Base-by-base conservation (phyloP, 2,888 invertebrate species). In the Cantharis rufa region DNA sequence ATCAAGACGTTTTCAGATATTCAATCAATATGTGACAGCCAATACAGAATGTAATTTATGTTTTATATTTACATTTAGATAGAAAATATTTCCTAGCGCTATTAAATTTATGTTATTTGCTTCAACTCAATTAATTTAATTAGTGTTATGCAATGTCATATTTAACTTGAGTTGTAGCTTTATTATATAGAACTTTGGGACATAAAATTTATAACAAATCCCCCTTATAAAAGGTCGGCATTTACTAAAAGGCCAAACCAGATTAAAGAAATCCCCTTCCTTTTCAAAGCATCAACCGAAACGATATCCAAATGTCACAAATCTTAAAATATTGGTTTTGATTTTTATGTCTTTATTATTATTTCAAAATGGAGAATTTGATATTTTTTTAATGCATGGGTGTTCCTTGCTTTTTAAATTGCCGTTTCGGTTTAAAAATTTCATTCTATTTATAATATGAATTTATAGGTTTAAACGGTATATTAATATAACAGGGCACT, bases 261-360 rank as follows among this genome's bases (percentile, higher is more conserved):
- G 74, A 75, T 77, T 78, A 78, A 75, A 16, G 64, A 69, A 68
- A 68, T 70, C 75, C 78, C 75, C 79, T 76, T 76, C 76, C 74
- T 74, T 77, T 78, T 74, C 63, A 69, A 75, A 75, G 75, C 73
- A 66, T 69, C 71, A 72, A 76, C 72, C 78, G 80, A 80, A 82
- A 82, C 80, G 80, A 76, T 81, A 82, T 82, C 82, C 81, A 81
- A 82, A 82, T 82, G 82, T 82, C 82, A 82, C 77, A 81, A 81
- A 79, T 81, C 80, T 81, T 81, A 79, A 82, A 81, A 81, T 82
- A 82, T 82, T 75, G 81, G 81, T 77, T 73, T 70, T 71, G 79
- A 80, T 82, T 48, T 32, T 82, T 81, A 82, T 82, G 82, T 82
- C 82, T 82, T 82, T 80, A 82, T 82, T 80, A 82, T 82, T 80